Base-by-base conservation (phyloP, 1,140 invertebrate species). In the Neelides sp. region DNA sequence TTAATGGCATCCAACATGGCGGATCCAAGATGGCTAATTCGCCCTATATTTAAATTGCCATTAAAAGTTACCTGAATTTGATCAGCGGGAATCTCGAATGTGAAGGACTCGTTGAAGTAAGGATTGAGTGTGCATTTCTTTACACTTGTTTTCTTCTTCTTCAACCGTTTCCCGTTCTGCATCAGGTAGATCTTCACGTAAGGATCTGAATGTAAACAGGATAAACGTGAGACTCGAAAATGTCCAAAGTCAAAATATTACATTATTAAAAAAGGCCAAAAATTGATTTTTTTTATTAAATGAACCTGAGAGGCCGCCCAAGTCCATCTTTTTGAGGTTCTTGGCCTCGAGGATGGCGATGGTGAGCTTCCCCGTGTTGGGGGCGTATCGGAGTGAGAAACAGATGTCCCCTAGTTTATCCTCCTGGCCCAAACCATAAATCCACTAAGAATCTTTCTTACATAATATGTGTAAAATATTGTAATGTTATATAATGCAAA, bases 21-120 rank as follows among this genome's bases (percentile, higher is more conserved):
- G n/a, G n/a, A n/a, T n/a, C n/a, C n/a, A n/a, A n/a, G n/a, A n/a
- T n/a, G n/a, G n/a, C n/a, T n/a, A n/a, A n/a, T n/a, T n/a, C n/a
- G n/a, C n/a, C n/a, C n/a, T n/a, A n/a, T n/a, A n/a, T n/a, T n/a
- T n/a, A n/a, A n/a, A n/a, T n/a, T n/a, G n/a, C n/a, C n/a, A n/a
- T n/a, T n/a, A n/a, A n/a, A n/a, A n/a, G n/a, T n/a, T 78, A 75
- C n/a, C n/a, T n/a, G n/a, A 44, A 79, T 76, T 64, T 79, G 78
- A 65, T 80, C 77, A 64, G 78, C 78, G 27, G 78, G 76, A 57
- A 79, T 75, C 65, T 80, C 78, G 64, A 79, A 79, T 45, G 75
- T 73, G 65, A 79, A 79, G 42, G 75, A 78, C 65, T 79, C 77
- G 64, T 79, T 80, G 66, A 77, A 79, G 65, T 79, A 79, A 12